These are phyloP conservation scores for Eulimnadia texana DNA, from an alignment of 1,140 invertebrate species.

Conservation along the genomic window DNA sequence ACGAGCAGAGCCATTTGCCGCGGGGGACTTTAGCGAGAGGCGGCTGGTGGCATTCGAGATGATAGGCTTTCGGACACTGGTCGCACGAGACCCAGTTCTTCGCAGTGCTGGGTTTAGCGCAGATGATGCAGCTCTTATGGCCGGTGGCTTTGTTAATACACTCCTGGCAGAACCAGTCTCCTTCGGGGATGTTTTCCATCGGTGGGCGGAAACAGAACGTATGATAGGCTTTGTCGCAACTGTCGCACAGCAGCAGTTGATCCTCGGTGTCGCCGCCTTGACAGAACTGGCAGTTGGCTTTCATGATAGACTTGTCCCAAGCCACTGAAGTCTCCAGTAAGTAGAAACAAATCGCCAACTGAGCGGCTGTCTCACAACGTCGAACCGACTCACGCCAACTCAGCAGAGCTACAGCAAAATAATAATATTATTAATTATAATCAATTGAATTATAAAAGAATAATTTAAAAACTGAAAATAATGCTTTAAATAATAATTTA, in stretches of 20 bases:
- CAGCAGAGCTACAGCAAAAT: conserved; percentile 35
- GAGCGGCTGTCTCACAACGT: conserved; percentile 66
- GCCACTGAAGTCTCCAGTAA: conserved; percentile 82
- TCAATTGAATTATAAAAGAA: no score
- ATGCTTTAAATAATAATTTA: no score
- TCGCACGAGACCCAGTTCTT: conserved; percentile 71
- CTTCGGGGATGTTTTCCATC: conserved; percentile 88
- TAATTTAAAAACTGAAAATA: no score
- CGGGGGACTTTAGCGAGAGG: conserved; percentile 61
- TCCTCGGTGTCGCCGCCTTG: conserved; percentile 90
- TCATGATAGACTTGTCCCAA: conserved; percentile 98
- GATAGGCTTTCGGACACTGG: conserved; percentile 76
- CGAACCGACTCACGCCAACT: conserved; percentile 78
- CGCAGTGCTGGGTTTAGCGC: conserved; percentile 52
- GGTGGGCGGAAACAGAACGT: conserved; percentile 96
- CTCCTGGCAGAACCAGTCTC: conserved; percentile 93
- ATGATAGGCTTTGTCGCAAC: conserved; percentile 95
- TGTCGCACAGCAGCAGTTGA: conserved; percentile 84
- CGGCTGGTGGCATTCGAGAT: conserved; percentile 81
- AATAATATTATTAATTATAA: no score
- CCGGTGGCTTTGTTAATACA: conserved; percentile 91
- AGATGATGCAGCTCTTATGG: conserved; percentile 72
- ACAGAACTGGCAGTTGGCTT: conserved; percentile 96
- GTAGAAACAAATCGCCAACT: conserved; percentile 77
- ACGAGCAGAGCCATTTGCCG: conserved; percentile 73